These are phyloP conservation scores for Eueides isabella DNA, from an alignment of 1,140 invertebrate genomes.

Conservation along the genomic window DNA sequence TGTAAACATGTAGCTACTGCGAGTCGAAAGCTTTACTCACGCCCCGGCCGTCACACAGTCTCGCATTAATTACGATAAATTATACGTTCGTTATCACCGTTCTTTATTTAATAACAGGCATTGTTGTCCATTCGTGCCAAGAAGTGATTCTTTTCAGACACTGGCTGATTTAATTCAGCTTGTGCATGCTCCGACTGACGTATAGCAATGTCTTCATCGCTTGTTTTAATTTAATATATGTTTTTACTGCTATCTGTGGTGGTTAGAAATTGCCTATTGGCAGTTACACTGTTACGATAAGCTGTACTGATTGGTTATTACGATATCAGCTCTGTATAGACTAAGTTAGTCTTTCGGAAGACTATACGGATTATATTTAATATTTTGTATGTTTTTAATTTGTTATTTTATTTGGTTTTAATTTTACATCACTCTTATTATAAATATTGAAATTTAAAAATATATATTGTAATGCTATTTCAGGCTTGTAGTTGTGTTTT, in stretches of 20 bases:
- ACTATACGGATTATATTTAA: too few relatives aligned
- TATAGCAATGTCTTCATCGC: constrained; percentile 55
- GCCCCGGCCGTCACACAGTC: constrained; percentile 73
- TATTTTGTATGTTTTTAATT: too few relatives aligned
- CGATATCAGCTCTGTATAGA: not conserved
- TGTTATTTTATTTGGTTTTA: not conserved
- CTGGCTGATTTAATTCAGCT: constrained; percentile 75
- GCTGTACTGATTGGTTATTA: constrained; percentile 6
- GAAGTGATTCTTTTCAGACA: constrained; percentile 76
- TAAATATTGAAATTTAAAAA: not conserved
- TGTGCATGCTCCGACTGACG: constrained; percentile 45
- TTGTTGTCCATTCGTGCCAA: constrained; percentile 77
- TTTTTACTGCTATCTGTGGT: constrained; percentile 8
- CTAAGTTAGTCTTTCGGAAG: not conserved
- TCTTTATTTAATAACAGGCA: constrained; percentile 77
- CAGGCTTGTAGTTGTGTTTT: not conserved
- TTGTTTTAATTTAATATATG: constrained; percentile 40
- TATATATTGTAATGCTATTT: not conserved
- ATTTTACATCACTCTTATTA: not conserved
- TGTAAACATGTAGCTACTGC: constrained; percentile 60
- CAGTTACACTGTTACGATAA: constrained; percentile 1
- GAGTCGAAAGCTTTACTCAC: constrained; percentile 75
- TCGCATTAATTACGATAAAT: constrained; percentile 76
- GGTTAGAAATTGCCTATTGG: not conserved
- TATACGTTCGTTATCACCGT: constrained; percentile 76